Percentiles rank a stretch among this genome's conserved stretches.
Evolutionary conservation across 2,797 vertebrate species (phyloP).

Genomic region (Ptychadena robeensis): DNA sequence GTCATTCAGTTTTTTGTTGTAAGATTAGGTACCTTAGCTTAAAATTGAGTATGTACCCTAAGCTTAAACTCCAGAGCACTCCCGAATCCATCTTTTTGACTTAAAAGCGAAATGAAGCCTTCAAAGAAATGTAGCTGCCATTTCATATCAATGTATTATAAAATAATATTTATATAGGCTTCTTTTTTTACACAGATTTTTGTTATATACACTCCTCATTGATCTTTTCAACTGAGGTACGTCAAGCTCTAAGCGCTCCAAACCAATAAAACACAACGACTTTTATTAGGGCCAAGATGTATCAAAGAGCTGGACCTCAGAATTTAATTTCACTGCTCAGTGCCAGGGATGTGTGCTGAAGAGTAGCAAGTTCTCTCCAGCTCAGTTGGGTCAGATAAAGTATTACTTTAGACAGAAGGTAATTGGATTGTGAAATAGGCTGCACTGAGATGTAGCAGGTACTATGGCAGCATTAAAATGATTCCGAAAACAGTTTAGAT

Average conservation of each 20-base stretch:
- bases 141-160: background rate
- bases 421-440: conserved; percentile 57
- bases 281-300: conserved; percentile 37
- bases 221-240: conserved; percentile 2
- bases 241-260: background rate
- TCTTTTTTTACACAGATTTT: too few relatives aligned
- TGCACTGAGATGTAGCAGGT: conserved; percentile 37
- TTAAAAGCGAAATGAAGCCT: background rate
- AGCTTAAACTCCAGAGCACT: too few relatives aligned
- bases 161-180: too few relatives aligned
- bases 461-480: conserved; percentile 38
- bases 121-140: background rate
- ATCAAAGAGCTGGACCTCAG: conserved; percentile 36
- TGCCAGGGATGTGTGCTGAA: conserved; percentile 33
- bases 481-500: conserved; percentile 42
- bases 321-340: conserved; percentile 53
- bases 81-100: too few relatives aligned
- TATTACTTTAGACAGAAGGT: conserved; percentile 51
- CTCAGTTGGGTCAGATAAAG: conserved; percentile 56
- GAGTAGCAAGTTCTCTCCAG: conserved; percentile 51
- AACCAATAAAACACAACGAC: conserved; percentile 1
- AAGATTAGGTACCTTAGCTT: too few relatives aligned
- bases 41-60: too few relatives aligned
- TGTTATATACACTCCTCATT: background rate
- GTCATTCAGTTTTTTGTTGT: too few relatives aligned